These are phyloP conservation scores for Leucopternis melanops DNA, from an alignment of 2,113 vertebrate genomes.

Conservation along the genomic window DNA sequence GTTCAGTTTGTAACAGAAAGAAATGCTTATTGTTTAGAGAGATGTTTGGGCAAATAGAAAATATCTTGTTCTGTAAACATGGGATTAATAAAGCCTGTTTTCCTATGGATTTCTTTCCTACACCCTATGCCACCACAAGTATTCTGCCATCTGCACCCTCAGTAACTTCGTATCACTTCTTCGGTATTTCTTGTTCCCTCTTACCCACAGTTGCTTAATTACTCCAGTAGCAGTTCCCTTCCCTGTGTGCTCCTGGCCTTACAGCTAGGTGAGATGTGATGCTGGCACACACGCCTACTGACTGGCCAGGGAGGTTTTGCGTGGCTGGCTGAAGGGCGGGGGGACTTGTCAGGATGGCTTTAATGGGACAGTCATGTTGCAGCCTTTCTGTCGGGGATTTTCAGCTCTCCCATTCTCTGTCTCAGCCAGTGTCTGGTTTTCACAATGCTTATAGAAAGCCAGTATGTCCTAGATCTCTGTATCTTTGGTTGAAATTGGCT, in stretches of 20 bases:
- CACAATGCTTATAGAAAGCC: neutral
- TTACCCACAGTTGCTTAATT: neutral
- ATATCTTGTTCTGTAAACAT: neutral
- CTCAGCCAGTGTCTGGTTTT: neutral
- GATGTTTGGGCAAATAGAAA: neutral
- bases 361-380: neutral
- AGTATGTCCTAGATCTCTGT: neutral
- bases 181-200: neutral
- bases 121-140: neutral
- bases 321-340: neutral
- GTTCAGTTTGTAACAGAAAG: neutral
- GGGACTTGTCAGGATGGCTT: neutral
- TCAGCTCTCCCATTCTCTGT: neutral
- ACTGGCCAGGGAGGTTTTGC: neutral
- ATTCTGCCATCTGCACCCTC: neutral
- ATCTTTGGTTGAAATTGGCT: neutral
- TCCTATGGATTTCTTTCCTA: neutral
- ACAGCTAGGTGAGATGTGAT: neutral
- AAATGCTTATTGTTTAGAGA: neutral
- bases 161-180: neutral
- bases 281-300: accelerated
- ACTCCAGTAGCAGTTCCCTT: neutral
- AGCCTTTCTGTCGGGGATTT: neutral
- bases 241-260: neutral
- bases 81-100: neutral